Conservation (phyloP, 2,888 invertebrate species). For the Lepas anatifera region DNA sequence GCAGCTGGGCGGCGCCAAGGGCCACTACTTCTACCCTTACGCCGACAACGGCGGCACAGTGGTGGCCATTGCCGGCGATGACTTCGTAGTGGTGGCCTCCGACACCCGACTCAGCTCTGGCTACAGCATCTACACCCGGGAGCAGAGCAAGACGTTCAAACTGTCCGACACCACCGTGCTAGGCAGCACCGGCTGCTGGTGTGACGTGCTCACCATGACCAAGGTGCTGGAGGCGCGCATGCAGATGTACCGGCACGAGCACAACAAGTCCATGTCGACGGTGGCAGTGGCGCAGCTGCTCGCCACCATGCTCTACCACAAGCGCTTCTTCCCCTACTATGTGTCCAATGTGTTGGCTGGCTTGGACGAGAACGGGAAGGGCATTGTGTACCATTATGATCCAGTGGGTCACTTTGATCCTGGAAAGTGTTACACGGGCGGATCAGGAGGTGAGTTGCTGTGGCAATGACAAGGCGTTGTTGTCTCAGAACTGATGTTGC, state of each 20-base stretch:
- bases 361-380: conserved; percentile 34
- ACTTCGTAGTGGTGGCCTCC: conserved; percentile 87
- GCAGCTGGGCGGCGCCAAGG: too few species aligned
- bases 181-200: conserved; percentile 96
- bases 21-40: conserved; percentile 51
- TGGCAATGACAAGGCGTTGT: too few species aligned
- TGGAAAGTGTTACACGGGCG: conserved; percentile 1
- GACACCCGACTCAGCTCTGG: conserved; percentile 88
- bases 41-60: conserved; percentile 77
- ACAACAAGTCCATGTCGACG: conserved; percentile 83
- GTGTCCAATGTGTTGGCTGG: conserved; percentile 91
- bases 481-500: too few species aligned
- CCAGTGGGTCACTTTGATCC: conserved; percentile 87
- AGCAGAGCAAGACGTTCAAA: conserved; percentile 74
- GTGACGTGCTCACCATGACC: conserved; percentile 85
- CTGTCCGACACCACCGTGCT: conserved; percentile 72
- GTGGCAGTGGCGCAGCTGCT: conserved; percentile 91
- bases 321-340: conserved; percentile 97
- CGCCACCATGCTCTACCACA: conserved; percentile 88
- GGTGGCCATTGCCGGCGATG: conserved; percentile 89
- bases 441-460: conserved; percentile 1
- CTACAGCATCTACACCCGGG: conserved; percentile 76
- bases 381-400: conserved; percentile 91
- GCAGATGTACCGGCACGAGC: conserved; percentile 85
- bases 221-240: conserved; percentile 69